Conservation (phyloP, 2,113 vertebrate genomes). For the Plecturocebus donacophilus region DNA sequence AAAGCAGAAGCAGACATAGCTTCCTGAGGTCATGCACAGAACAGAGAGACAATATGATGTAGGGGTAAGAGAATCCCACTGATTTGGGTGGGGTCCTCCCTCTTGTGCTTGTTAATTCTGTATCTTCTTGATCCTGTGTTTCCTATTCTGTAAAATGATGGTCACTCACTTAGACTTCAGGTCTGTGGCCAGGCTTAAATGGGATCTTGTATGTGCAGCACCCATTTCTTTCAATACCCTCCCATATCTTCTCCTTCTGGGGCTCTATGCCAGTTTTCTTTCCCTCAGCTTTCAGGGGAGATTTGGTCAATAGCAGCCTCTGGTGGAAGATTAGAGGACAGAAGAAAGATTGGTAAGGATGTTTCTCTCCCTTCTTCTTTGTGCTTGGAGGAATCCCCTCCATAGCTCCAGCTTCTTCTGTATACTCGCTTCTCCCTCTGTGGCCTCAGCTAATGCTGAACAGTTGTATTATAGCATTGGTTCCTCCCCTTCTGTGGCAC, state of each 20-base stretch:
- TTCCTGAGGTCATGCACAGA: neutral
- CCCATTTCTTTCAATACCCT: neutral
- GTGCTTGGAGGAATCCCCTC: neutral
- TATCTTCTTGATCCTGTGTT: too few relatives aligned
- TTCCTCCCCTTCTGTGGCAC: neutral
- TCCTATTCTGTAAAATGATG: neutral
- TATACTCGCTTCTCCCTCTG: accelerated
- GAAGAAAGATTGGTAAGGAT: neutral
- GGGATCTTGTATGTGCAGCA: too few relatives aligned
- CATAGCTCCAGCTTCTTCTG: accelerated
- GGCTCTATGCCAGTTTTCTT: accelerated
- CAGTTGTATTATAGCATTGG: accelerated
- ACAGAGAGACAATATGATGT: accelerated
- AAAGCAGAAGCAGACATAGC: accelerated
- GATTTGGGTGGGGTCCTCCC: too few relatives aligned
- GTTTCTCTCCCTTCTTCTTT: neutral
- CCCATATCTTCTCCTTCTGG: neutral
- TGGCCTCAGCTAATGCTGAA: accelerated
- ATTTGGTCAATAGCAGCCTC: accelerated
- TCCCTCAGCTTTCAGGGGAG: neutral
- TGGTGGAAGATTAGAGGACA: accelerated
- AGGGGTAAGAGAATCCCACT: neutral
- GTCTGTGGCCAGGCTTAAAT: neutral
- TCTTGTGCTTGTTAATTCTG: neutral
- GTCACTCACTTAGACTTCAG: neutral